Conservation (phyloP, 2,113 vertebrate genomes). For the Neoarius graeffei region DNA sequence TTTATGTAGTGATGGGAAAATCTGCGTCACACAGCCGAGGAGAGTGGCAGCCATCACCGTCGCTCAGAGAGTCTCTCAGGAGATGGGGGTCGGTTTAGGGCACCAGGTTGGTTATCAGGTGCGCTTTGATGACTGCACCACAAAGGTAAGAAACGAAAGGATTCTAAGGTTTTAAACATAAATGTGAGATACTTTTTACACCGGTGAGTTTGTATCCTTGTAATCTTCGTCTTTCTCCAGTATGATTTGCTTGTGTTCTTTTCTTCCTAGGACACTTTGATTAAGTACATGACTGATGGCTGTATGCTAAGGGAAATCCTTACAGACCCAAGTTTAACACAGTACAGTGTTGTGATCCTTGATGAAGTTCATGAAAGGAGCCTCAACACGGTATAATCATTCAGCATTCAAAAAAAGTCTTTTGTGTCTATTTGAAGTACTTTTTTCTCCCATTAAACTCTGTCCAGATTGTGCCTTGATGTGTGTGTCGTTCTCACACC, state of each 20-base stretch:
- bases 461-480: background rate
- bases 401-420: background rate
- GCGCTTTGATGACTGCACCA: conserved; percentile 92
- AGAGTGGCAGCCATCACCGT: conserved; percentile 92
- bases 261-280: conserved; percentile 80
- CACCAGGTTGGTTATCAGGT: conserved; percentile 91
- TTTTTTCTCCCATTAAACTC: background rate
- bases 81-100: conserved; percentile 83
- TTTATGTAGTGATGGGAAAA: conserved; percentile 79
- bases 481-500: background rate
- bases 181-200: background rate
- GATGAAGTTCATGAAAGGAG: conserved; percentile 97
- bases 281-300: conserved; percentile 97
- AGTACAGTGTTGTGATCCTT: conserved; percentile 87
- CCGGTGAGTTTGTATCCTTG: background rate
- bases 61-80: conserved; percentile 90
- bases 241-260: conserved; percentile 1
- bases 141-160: conserved; percentile 73
- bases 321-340: conserved; percentile 82
- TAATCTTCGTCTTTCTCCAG: background rate
- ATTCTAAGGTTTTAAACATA: background rate
- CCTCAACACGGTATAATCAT: conserved; percentile 83
- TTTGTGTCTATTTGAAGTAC: background rate
- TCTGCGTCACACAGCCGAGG: conserved; percentile 90
- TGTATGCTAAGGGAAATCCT: conserved; percentile 91